Conservation (phyloP, 2,888 invertebrate species). For the Trissolcus brochymenae region DNA sequence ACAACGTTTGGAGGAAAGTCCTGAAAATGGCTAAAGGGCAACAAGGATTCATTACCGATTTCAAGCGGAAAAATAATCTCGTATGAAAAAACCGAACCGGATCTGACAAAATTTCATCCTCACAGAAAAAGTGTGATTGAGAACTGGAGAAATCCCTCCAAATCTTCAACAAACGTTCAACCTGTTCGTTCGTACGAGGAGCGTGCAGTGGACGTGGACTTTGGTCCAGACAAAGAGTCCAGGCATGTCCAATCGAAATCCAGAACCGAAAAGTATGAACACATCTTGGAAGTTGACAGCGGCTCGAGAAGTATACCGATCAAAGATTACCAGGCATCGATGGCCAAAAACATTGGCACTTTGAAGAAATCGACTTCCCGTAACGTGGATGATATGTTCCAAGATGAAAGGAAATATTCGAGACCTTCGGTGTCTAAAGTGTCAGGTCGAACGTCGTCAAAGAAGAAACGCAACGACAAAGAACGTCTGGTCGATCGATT, state of each 20-base stretch:
- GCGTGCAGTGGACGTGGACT: constrained; percentile 67
- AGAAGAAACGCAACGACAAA: constrained; percentile 21
- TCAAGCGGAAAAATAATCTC: constrained; percentile 33
- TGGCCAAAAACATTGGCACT: constrained; percentile 66
- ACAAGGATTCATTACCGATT: constrained; percentile 62
- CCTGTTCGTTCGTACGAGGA: constrained; percentile 67
- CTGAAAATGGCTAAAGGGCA: constrained; percentile 75
- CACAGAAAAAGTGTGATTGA: constrained; percentile 66
- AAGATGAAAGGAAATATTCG: background rate
- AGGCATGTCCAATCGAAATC: background rate
- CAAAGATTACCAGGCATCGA: constrained; percentile 67
- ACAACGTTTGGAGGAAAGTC: constrained; percentile 72
- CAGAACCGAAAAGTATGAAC: constrained; percentile 24
- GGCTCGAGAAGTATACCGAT: constrained; percentile 66
- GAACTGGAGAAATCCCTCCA: constrained; percentile 66
- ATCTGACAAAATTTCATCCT: constrained; percentile 22
- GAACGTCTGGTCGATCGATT: constrained; percentile 15
- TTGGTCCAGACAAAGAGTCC: constrained; percentile 7
- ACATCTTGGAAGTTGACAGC: constrained; percentile 17
- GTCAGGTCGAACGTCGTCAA: constrained; percentile 9
- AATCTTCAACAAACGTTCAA: constrained; percentile 23
- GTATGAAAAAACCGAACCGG: constrained; percentile 40
- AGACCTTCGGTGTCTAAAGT: constrained; percentile 6
- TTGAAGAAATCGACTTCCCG: constrained; percentile 62
- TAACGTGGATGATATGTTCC: constrained; percentile 62